Evolutionary conservation across 2,888 invertebrate species (phyloP).

Genomic region (Pandemis corylana): DNA sequence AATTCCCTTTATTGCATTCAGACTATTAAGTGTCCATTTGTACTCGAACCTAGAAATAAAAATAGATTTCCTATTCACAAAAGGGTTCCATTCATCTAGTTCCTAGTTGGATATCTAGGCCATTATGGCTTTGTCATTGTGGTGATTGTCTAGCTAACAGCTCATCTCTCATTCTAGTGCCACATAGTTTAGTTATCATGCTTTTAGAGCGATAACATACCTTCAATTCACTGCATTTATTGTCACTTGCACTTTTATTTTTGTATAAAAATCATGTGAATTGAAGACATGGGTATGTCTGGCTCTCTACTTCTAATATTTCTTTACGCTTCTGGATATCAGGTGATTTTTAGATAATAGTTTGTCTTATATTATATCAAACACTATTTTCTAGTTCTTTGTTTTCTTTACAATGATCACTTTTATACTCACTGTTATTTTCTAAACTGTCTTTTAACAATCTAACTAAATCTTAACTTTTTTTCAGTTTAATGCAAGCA

Average conservation of each 20-base stretch:
- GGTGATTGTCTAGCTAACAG: conserved; percentile 41
- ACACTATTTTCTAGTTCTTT: background rate
- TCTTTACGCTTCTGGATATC: conserved; percentile 34
- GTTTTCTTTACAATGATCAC: background rate
- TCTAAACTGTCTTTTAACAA: background rate
- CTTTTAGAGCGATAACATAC: conserved; percentile 82
- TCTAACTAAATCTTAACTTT: conserved; percentile 6
- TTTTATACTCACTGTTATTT: background rate
- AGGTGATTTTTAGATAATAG: conserved; percentile 29
- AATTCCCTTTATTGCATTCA: background rate
- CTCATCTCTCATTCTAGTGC: conserved; percentile 46
- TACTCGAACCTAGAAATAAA: background rate
- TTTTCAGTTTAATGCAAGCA: conserved; percentile 11
- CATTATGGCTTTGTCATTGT: conserved; percentile 10
- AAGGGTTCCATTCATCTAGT: conserved; percentile 41
- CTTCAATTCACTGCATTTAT: conserved; percentile 78
- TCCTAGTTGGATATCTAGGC: conserved; percentile 18
- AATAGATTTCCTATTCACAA: conserved; percentile 5
- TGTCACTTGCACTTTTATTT: conserved; percentile 60
- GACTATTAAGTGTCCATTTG: background rate
- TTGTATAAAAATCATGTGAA: conserved; percentile 62
- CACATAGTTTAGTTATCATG: conserved; percentile 68
- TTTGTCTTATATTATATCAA: background rate
- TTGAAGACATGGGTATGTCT: conserved; percentile 83
- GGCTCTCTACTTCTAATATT: conserved; percentile 71